A percentile compares a stretch with the other conserved stretches of the same genome.
Conservation (phyloP, 1,140 invertebrate species). For the Platyura marginata region DNA sequence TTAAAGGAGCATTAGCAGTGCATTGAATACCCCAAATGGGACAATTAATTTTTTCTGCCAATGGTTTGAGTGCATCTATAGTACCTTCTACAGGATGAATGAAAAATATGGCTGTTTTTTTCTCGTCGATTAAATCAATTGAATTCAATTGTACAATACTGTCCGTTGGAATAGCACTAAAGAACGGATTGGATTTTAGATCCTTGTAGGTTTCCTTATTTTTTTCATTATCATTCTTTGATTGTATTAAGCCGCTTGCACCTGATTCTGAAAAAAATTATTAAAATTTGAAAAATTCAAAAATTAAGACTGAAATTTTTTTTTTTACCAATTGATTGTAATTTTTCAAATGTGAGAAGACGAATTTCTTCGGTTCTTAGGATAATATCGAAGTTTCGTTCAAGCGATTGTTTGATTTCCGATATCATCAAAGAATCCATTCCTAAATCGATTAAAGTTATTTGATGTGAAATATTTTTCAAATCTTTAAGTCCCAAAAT, state of each 20-base stretch:
- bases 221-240: constrained; percentile 35
- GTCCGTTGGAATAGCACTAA: too few species aligned
- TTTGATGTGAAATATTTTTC: constrained; percentile 42
- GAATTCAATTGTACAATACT: too few species aligned
- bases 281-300: constrained; percentile 23
- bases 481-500: constrained; percentile 37
- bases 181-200: too few species aligned
- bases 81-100: constrained; percentile 88
- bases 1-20: constrained; percentile 50
- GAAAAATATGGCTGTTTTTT: constrained; percentile 38
- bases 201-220: too few species aligned
- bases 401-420: constrained; percentile 72
- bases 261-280: constrained; percentile 13
- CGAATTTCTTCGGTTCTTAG: constrained; percentile 64
- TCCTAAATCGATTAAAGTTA: constrained; percentile 66
- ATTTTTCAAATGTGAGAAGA: constrained; percentile 32
- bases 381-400: constrained; percentile 61
- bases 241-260: constrained; percentile 29
- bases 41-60: constrained; percentile 48
- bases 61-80: constrained; percentile 40
- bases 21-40: constrained; percentile 86
- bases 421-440: constrained; percentile 86
- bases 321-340: constrained; percentile 43
- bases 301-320: constrained; percentile 25
- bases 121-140: too few species aligned